Percentiles rank a stretch among this genome's conserved stretches.
Evolutionary conservation across 2,113 vertebrate species (phyloP).

Genomic region (Campylorhamphus procurvoides): DNA sequence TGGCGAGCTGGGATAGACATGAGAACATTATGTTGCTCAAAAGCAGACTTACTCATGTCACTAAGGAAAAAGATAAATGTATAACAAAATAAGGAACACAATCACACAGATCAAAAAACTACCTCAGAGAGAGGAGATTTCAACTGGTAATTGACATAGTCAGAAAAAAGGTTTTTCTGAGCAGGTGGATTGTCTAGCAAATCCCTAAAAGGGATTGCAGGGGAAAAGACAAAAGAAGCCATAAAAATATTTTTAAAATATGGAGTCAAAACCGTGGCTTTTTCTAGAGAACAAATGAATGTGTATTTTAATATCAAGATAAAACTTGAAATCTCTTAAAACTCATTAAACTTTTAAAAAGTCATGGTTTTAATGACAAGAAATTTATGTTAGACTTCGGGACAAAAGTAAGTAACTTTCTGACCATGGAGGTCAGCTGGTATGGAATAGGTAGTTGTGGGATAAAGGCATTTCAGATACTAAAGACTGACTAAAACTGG

Average conservation of each 20-base stretch:
- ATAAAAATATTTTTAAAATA: background rate
- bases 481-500: background rate
- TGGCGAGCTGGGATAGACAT: fast-evolving
- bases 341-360: background rate
- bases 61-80: background rate
- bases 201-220: background rate
- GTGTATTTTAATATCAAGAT: background rate
- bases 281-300: background rate
- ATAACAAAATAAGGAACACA: background rate
- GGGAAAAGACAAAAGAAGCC: background rate
- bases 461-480: background rate
- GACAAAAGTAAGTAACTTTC: background rate
- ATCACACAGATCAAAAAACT: background rate
- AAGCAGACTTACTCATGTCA: background rate
- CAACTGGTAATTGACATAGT: background rate
- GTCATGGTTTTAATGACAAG: background rate
- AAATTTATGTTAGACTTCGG: background rate
- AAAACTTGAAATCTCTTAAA: background rate
- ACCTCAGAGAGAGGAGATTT: background rate
- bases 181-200: background rate
- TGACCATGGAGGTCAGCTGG: background rate
- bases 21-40: background rate
- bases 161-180: background rate
- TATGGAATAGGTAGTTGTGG: background rate
- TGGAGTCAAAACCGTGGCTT: background rate